Conservation (phyloP, 2,113 vertebrate genomes). For the Rostratula benghalensis region DNA sequence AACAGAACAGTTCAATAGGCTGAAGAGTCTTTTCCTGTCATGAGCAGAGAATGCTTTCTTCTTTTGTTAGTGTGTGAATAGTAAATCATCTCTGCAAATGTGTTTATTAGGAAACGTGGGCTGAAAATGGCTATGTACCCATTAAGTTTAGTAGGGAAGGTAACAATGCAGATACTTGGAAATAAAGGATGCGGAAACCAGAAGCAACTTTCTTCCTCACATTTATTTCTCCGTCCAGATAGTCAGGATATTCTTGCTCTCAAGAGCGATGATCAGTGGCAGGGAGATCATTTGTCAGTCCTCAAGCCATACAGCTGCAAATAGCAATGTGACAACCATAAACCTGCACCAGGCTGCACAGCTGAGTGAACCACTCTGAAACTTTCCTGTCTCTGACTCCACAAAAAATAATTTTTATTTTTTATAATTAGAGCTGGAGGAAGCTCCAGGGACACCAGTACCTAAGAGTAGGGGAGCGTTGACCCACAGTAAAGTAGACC, state of each 20-base stretch:
- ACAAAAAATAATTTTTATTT: background rate
- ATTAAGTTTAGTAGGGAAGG: background rate
- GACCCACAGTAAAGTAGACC: background rate
- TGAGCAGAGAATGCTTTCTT: background rate
- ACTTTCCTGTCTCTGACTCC: background rate
- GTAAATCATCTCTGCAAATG: constrained; percentile 26
- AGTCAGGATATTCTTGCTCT: fast-evolving
- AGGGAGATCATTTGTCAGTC: background rate
- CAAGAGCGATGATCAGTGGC: background rate
- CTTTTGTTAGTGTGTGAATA: constrained; percentile 43
- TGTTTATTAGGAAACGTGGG: constrained; percentile 26
- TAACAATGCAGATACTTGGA: background rate
- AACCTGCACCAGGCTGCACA: background rate
- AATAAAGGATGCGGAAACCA: background rate
- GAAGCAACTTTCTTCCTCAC: background rate
- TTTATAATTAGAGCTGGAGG: background rate
- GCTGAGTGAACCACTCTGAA: background rate
- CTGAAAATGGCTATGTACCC: background rate
- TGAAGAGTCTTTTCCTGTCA: background rate
- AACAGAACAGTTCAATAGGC: constrained; percentile 17
- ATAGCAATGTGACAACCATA: background rate
- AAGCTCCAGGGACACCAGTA: background rate
- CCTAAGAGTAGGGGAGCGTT: background rate
- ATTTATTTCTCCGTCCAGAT: background rate
- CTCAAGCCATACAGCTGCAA: background rate